Evolutionary conservation across 2,797 vertebrate species (phyloP), one percentile per base, ranked within the genome.

Genomic region (Carapus acus): DNA sequence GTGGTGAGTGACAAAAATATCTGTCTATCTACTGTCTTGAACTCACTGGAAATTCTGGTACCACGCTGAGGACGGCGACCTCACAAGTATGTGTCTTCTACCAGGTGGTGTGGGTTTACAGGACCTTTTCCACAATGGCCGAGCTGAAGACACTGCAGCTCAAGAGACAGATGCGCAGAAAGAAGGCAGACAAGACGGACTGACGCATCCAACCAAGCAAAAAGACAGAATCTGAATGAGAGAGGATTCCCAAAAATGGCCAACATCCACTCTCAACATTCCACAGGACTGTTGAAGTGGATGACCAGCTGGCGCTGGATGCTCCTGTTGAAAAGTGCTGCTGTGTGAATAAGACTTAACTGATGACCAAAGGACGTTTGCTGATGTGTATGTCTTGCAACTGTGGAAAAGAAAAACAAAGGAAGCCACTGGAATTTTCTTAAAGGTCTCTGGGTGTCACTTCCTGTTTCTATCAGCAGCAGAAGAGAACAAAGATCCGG

Each of bases 81-180:
- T n/a, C n/a, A n/a, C n/a, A 16, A 72, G 14, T 63, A 22, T 48
- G 21, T 51, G 20, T 33, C 2, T 3, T 45, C 7, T n/a, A 9
- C 44, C 75, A 99, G 95, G 65, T 89, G 20, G 73, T 90, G 67
- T 99, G 96, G 95, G 88, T 98, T 34, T 85, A 86, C 71, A 90
- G 86, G 86, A 93, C 93, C 19, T 86, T 98, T 79, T 86, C 69
- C 7, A 88, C 89, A 23, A 97, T 99, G 93, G 85, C 89, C 2
- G 92, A 97, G 71, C 83, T 98, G 54, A 97, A 96, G 85, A 88
- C 51, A 0, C 45, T 91, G 22, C 92, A 93, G 48, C 79, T 92
- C 41, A 92, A 87, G 78, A 84, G 71, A 22, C 92, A 86, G 70
- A 82, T 79, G 42, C 85, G 77, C 49, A 86, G 76, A 72, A 82